A percentile compares a stretch with the other conserved stretches of the same genome.
These are phyloP conservation scores for Drosophila suzukii DNA, from an alignment of 1,140 invertebrate genomes.

Conservation along the genomic window DNA sequence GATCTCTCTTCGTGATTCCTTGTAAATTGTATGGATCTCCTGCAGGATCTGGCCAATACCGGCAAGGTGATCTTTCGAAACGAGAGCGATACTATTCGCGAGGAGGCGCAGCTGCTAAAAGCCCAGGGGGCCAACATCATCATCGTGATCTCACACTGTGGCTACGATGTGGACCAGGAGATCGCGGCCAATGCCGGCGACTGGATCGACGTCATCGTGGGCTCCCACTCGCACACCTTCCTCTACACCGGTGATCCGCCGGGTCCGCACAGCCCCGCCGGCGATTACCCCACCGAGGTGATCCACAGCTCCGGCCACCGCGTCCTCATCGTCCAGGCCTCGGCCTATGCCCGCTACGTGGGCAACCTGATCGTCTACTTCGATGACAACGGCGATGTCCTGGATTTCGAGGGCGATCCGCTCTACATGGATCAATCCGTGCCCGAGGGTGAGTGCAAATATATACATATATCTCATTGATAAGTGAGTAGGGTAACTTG, in stretches of 20 bases:
- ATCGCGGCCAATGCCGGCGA: conserved; percentile 88
- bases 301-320: conserved; percentile 85
- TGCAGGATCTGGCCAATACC: conserved; percentile 86
- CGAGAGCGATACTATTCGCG: conserved; percentile 88
- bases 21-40: not conserved
- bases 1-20: not conserved
- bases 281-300: conserved; percentile 89
- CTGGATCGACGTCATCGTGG: conserved; percentile 92
- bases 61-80: conserved; percentile 88
- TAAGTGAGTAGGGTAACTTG: not conserved
- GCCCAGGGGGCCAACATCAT: conserved; percentile 89
- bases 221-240: conserved; percentile 94
- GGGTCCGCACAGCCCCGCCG: conserved; percentile 86
- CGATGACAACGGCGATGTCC: conserved; percentile 89
- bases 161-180: conserved; percentile 88
- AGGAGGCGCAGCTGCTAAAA: conserved; percentile 88
- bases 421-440: conserved; percentile 88
- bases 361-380: conserved; percentile 91
- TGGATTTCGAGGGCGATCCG: conserved; percentile 89
- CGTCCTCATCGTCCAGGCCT: conserved; percentile 90
- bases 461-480: not conserved
- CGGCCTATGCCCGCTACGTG: conserved; percentile 90
- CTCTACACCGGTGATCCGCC: conserved; percentile 87
- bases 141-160: conserved; percentile 92
- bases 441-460: conserved; percentile 86